These are phyloP conservation scores for Scomberomorus guttatus DNA, from an alignment of 2,797 vertebrate species.

Conservation along the genomic window DNA sequence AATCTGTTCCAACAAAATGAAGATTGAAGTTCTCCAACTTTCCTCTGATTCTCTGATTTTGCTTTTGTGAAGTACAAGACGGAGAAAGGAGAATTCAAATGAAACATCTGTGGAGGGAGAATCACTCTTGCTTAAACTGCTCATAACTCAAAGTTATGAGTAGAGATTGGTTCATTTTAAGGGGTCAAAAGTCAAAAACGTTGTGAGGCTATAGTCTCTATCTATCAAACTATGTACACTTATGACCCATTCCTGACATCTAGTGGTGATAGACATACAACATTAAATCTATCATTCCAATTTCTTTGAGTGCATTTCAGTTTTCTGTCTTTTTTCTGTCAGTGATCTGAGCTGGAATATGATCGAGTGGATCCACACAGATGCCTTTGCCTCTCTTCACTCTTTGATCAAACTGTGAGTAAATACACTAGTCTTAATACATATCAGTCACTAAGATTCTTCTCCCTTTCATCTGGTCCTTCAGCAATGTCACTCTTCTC, in stretches of 20 bases:
- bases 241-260: conserved; percentile 72
- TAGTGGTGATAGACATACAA: conserved; percentile 62
- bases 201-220: neutral
- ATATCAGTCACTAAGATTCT: neutral
- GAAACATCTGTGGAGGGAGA: neutral
- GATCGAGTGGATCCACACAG: conserved; percentile 91
- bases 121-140: neutral
- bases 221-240: neutral
- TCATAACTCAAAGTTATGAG: neutral
- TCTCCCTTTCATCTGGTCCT: conserved; percentile 26
- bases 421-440: conserved; percentile 12
- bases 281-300: neutral
- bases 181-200: neutral
- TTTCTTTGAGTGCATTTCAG: neutral
- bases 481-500: conserved; percentile 16
- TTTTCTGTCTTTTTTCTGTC: conserved; percentile 34
- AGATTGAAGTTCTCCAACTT: neutral
- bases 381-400: conserved; percentile 90
- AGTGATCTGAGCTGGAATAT: conserved; percentile 95
- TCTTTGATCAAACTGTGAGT: conserved; percentile 96
- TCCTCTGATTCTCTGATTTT: neutral
- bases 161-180: neutral
- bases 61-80: too few species aligned
- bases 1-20: neutral
- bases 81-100: neutral